Evolutionary conservation across 2,888 invertebrate species (phyloP), one percentile per base, ranked within the genome.

Genomic region (Trachelus troglodyta): DNA sequence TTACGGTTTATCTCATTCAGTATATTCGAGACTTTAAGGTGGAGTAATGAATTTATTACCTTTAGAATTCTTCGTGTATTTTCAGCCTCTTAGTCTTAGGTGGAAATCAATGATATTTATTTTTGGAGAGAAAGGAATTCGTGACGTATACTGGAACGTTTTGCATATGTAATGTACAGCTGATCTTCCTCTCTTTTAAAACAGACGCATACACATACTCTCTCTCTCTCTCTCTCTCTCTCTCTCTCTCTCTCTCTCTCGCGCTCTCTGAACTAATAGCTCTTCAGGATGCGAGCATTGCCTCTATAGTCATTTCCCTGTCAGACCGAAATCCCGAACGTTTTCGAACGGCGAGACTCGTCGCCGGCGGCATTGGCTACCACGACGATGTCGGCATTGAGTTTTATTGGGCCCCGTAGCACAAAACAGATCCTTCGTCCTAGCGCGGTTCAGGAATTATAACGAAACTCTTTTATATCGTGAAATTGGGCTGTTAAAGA

Each of bases 401-500:
- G 79, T 82, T 87, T 88, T 86, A 86, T 88, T 85, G 81, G 82
- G 82, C 81, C 82, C 75, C 69, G 74, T 81, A 81, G 80, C 73
- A 80, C 80, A 83, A 81, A 84, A 80, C 77, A 76, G 76, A 76
- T 74, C 76, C 1, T 68, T 78, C 75, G 37, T 76, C 33, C 34
- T 37, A 23, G 56, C 40, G 40, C 40, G 1, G 23, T 33, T 77
- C 78, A 80, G 83, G 82, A 81, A 79, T 79, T 80, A 81, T 78
- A 84, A 78, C 79, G 81, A 78, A 81, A 76, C 76, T 79, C 80
- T 87, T 89, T 88, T 89, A 89, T 89, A 86, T 85, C 84, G 80
- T 83, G 83, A 87, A 89, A 90, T 89, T 90, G 88, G 90, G 89
- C 85, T 86, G 87, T 90, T 89, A 89, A 90, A 84, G 85, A 85